A percentile compares a stretch with the other conserved stretches of the same genome.
Evolutionary conservation across 2,113 vertebrate species (phyloP).

Genomic region (Procavia capensis): DNA sequence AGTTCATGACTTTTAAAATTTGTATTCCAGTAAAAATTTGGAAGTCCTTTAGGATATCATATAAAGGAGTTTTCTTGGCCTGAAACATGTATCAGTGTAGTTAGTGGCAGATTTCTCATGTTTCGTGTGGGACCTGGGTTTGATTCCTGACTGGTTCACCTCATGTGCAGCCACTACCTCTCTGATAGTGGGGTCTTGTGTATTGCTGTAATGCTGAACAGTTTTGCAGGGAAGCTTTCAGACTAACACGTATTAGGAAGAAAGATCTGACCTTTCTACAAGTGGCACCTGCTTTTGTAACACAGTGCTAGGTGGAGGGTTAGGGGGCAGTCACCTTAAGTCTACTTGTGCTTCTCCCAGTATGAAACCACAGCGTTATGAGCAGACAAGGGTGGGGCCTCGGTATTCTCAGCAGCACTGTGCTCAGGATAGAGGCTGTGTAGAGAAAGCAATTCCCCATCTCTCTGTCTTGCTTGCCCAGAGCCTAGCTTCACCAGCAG

Average conservation of each 20-base stretch:
- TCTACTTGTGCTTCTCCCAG: neutral
- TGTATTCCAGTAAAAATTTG: neutral
- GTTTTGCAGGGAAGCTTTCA: neutral
- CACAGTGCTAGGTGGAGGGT: neutral
- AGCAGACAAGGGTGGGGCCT: neutral
- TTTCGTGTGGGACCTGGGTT: neutral
- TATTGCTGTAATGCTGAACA: neutral
- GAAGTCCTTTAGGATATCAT: constrained; percentile 24
- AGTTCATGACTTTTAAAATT: neutral
- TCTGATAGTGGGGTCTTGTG: neutral
- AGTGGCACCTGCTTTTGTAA: neutral
- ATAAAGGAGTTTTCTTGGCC: neutral
- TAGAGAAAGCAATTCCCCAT: neutral
- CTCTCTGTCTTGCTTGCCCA: neutral
- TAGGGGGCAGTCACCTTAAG: neutral
- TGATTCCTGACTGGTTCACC: neutral
- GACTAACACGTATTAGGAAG: neutral
- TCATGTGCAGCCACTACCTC: neutral
- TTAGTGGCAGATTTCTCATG: neutral
- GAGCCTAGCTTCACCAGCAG: neutral
- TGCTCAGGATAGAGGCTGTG: neutral
- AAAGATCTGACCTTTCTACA: neutral
- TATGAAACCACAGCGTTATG: neutral
- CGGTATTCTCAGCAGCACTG: neutral
- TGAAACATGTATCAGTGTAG: neutral